Base-by-base conservation (phyloP, 2,797 vertebrate species). In the Cephalopachus bancanus region DNA sequence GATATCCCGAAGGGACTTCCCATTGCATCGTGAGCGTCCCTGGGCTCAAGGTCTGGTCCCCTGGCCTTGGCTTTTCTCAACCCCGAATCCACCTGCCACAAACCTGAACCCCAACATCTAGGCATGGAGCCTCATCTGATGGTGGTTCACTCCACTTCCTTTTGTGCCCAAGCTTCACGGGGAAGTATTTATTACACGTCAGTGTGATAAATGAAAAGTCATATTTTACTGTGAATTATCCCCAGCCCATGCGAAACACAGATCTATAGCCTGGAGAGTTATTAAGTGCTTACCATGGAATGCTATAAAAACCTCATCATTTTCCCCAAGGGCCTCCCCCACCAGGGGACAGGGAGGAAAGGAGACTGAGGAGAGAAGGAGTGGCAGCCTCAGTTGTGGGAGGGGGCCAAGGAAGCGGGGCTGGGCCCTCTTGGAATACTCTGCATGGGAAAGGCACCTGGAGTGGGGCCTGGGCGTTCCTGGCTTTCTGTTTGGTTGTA, bases 181-280 rank as follows among this genome's bases (percentile, higher is more conserved):
- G 97, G 96, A 98, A 98, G 97, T 98, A 98, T 98, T 98, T 98
- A 98, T 98, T 97, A 98, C 97, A 97, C 64, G 95, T 98, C 98
- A 98, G 62, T 88, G 94, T 98, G 98, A 99, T 98, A 98, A 98
- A 99, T 98, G 98, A 98, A 98, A 98, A 98, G 98, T 98, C 98
- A 96, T 98, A 98, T 98, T 98, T 99, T 98, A 98, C 80, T 97
- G 97, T 98, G 98, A 98, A 98, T 98, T 98, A 98, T 98, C 98
- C 98, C 97, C 94, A 98, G 95, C 95, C 93, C 93, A 90, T 94
- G 97, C 81, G 75, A 97, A 98, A 97, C 97, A 86, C 97, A 98
- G 98, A 99, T 98, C 98, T 98, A 97, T 98, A 33, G 94, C 98
- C 98, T 98, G 93, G 98, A 98, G 98, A 98, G 97, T 98, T 98